Evolutionary conservation across 2,797 vertebrate species (phyloP), one percentile per base, ranked within the genome.

Genomic region (Setipinna tenuifilis): DNA sequence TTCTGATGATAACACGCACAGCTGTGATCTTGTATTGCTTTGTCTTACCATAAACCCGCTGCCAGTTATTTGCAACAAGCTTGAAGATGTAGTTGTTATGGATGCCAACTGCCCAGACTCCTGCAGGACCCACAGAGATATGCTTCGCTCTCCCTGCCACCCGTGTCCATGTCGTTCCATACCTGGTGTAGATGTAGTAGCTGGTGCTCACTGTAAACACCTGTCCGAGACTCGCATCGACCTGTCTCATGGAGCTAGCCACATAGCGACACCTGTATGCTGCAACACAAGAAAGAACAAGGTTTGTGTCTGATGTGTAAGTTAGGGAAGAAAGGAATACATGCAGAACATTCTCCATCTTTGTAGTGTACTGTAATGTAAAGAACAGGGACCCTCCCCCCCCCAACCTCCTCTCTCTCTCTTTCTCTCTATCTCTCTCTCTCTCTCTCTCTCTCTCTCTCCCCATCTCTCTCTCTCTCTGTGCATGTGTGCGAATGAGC

Each of bases 211-310:
- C 80, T 0, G 50, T 88, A 0, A 91, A 87, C 50, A 91, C 88
- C 11, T 35, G 14, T 0, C 90, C 91, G 0, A 1, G 14, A 0
- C 91, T 87, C 0, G 90, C 90, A 6, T 93, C 92, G 14, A 93
- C 78, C 88, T 93, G 90, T 0, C 85, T 85, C 75, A 90, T 71
- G 0, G 0, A 6, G 0, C 81, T 50, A 2, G 0, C 0, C 0
- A 14, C 25, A 82, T 50, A 0, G 0, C 0, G 0, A 50, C 80
- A 84, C 3, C 71, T 2, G 9, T 84, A 50, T 57, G 78, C 86
- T 82, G 78, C 6, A n/a, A 57, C n/a, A n/a, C n/a, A n/a, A n/a
- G 62, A 21, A 81, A 6, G 50, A 54, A 54, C 19, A 57, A 57
- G 19, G 3, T 3, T 17, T 16, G 54, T 57, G 54, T 12, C 19